Conservation (phyloP, 2,888 invertebrate genomes). For the Meandrusa payeni region DNA sequence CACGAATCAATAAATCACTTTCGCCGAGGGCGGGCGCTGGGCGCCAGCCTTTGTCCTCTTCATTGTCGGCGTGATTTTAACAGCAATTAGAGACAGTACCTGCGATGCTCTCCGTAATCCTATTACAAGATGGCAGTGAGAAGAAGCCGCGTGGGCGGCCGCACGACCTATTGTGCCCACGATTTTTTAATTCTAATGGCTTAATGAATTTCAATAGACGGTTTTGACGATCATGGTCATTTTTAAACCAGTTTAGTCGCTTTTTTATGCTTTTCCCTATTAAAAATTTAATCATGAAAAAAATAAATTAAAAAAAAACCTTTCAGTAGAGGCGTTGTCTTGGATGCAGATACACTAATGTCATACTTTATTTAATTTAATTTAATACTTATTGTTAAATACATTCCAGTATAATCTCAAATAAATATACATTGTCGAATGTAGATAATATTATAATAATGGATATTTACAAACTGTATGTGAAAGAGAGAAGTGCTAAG, state of each 20-base stretch:
- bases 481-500: neutral
- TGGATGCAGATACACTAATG: no score
- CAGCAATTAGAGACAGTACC: slow-evolving; percentile 79
- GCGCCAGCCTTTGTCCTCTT: slow-evolving; percentile 64
- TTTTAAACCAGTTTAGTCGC: slow-evolving; percentile 26
- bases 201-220: slow-evolving; percentile 33
- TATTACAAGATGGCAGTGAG: slow-evolving; percentile 51
- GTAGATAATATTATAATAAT: no score
- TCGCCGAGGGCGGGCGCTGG: slow-evolving; percentile 59
- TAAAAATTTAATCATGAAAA: no score
- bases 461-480: no score
- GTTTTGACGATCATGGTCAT: slow-evolving; percentile 35
- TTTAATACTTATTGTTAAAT: no score
- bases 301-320: no score
- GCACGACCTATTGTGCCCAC: slow-evolving; percentile 22
- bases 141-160: slow-evolving; percentile 35
- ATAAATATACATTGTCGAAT: no score
- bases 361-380: no score
- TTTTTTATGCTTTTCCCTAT: neutral
- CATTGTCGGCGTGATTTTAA: slow-evolving; percentile 74
- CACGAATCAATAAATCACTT: slow-evolving; percentile 76
- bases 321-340: no score
- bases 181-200: slow-evolving; percentile 27
- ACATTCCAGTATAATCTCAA: no score
- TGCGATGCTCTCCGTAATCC: slow-evolving; percentile 70